Evolutionary conservation across 2,888 invertebrate genomes (phyloP).

Genomic region (Erpobdella octoculata): DNA sequence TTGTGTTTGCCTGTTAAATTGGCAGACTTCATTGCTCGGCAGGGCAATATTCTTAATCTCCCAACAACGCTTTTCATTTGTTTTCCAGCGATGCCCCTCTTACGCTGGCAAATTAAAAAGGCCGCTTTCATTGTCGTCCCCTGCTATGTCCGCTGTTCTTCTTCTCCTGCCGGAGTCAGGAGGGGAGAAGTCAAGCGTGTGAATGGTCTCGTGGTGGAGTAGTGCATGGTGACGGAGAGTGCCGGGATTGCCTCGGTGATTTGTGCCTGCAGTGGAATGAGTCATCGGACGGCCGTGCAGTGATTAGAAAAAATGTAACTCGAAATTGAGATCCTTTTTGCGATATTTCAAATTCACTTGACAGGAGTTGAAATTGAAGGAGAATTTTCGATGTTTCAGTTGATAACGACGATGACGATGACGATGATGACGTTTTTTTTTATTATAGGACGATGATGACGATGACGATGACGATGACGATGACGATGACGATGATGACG

Average conservation of each 20-base stretch:
- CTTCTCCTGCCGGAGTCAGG: too few species aligned
- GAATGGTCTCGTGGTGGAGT: not conserved
- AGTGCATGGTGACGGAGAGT: not conserved
- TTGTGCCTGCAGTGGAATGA: too few species aligned
- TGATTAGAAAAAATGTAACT: too few species aligned
- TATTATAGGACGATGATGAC: not conserved
- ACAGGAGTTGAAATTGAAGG: too few species aligned
- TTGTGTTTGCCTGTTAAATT: conserved; percentile 10
- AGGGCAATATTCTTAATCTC: conserved; percentile 10
- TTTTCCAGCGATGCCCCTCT: not conserved
- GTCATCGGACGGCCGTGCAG: too few species aligned
- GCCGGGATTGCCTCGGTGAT: not conserved
- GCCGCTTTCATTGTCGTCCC: not conserved
- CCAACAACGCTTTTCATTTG: conserved; percentile 9
- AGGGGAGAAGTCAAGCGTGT: too few species aligned
- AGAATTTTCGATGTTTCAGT: too few species aligned
- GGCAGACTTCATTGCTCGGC: conserved; percentile 7
- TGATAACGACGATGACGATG: not conserved
- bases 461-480: not conserved
- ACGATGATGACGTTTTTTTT: not conserved
- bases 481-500: not conserved
- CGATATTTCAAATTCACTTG: too few species aligned
- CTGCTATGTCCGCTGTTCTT: not conserved
- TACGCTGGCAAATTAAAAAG: not conserved
- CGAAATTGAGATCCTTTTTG: too few species aligned